Base-by-base conservation (phyloP, 2,797 vertebrate species). In the Sarcoramphus papa region DNA sequence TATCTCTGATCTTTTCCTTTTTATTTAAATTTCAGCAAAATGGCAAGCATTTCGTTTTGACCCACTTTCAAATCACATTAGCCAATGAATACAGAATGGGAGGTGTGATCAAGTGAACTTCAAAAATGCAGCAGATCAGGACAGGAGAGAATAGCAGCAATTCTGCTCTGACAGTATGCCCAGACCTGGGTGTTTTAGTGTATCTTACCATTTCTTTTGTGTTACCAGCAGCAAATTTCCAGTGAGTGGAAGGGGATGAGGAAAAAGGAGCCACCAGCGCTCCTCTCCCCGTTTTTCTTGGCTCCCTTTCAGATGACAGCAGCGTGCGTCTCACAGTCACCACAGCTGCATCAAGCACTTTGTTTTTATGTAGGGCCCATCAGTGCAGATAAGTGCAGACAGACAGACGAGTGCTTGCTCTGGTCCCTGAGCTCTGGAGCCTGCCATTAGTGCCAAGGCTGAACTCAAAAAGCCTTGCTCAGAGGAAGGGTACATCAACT, bases 1-100 rank as follows among this genome's bases (percentile, higher is more conserved):
- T 82, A 16, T 76, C 7, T 60, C 43, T 0, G 0, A 5, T 4
- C 51, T 81, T 87, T 83, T 69, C 14, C 2, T 33, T 85, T 80
- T 53, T 40, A 30, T 67, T 85, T 75, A 75, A 59, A 75, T 50
- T 83, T 85, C 35, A 95, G 57, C 56, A 72, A 83, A 93, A 88
- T 57, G 23, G 5, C 51, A 82, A 25, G n/a, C 9, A 0, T 87
- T 95, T 83, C 2, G 2, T 78, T 94, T 68, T 95, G 91, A 86
- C 73, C 65, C 24, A 37, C 50, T 96, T 94, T 81, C 59, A 77
- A 40, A 47, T 77, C 45, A 62, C 68, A 22, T 57, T 83, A 91
- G 35, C 1, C 2, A 65, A 60, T 64, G 14, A 88, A 45, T 53
- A 76, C 54, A 30, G 23, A 86, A 51, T 14, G 12, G 40, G 35